Conservation (phyloP, 1,140 invertebrate genomes). For the Euura saliciscinereae region DNA sequence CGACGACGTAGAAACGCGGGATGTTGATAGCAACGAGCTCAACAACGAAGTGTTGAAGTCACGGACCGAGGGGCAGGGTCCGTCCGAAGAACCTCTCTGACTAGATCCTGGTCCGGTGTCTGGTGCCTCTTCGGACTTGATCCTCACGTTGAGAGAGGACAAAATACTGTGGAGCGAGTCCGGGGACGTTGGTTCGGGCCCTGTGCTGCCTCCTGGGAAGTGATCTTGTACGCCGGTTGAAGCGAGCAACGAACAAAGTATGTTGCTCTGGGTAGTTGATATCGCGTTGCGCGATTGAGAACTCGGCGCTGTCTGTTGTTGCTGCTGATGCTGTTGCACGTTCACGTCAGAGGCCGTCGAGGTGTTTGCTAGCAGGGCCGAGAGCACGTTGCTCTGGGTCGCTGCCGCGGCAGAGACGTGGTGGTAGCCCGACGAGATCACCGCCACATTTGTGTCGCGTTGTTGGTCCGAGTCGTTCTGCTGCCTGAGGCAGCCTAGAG, state of each 20-base stretch:
- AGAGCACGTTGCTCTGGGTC: not conserved
- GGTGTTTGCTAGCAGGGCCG: not conserved
- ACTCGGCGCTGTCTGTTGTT: not conserved
- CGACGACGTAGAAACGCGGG: conserved; percentile 22
- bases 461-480: not conserved
- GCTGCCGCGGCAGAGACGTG: not conserved
- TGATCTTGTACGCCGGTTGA: conserved; percentile 17
- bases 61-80: conserved; percentile 26
- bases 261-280: conserved; percentile 19
- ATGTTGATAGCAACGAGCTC: conserved; percentile 42
- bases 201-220: not conserved
- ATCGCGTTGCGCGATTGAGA: not conserved
- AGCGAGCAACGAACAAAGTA: conserved; percentile 26
- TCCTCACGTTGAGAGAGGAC: conserved; percentile 37
- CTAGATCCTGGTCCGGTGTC: conserved; percentile 27
- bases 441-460: conserved; percentile 16
- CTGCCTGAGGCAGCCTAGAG: conserved; percentile 17
- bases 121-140: conserved; percentile 43
- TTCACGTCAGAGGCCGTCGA: not conserved
- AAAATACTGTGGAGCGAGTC: conserved; percentile 46
- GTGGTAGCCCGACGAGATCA: conserved; percentile 22
- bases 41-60: conserved; percentile 43
- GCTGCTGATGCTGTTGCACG: conserved; percentile 15
- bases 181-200: conserved; percentile 21
- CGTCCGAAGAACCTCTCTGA: conserved; percentile 18